These are phyloP conservation scores for Tonatia bakeri DNA, from an alignment of 2,113 vertebrate genomes.

Conservation along the genomic window DNA sequence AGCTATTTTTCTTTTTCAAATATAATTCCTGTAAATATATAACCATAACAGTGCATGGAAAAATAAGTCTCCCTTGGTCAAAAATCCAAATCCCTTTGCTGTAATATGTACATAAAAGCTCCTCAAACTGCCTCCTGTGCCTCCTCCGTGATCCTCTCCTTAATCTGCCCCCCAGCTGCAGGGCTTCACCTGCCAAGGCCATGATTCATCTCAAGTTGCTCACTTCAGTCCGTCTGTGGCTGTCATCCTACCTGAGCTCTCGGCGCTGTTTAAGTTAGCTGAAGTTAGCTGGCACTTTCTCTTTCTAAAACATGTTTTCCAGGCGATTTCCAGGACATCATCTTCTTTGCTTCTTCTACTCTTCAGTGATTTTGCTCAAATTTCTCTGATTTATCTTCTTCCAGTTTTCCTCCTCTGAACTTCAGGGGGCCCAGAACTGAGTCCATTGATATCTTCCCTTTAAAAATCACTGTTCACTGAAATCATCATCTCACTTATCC, in stretches of 20 bases:
- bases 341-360: not conserved
- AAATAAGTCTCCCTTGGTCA: not conserved
- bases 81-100: not conserved
- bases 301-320: not conserved
- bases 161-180: not conserved
- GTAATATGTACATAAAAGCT: not conserved
- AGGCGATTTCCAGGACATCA: not conserved
- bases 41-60: not conserved
- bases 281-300: not conserved
- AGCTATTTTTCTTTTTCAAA: not conserved
- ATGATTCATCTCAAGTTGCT: not conserved
- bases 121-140: not conserved
- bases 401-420: not conserved
- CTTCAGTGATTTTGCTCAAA: not conserved
- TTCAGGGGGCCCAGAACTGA: not conserved
- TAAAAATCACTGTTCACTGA: not conserved
- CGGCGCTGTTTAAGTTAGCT: not conserved
- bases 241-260: not conserved
- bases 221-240: not conserved
- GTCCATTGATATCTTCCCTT: not conserved
- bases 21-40: not conserved
- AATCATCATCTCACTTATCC: not conserved
- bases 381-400: not conserved
- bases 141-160: not conserved
- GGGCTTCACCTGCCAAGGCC: not conserved